phyloP scores from a whole-genome alignment of 2,888 invertebrate genomes.

The Catocala sponsa region DNA sequence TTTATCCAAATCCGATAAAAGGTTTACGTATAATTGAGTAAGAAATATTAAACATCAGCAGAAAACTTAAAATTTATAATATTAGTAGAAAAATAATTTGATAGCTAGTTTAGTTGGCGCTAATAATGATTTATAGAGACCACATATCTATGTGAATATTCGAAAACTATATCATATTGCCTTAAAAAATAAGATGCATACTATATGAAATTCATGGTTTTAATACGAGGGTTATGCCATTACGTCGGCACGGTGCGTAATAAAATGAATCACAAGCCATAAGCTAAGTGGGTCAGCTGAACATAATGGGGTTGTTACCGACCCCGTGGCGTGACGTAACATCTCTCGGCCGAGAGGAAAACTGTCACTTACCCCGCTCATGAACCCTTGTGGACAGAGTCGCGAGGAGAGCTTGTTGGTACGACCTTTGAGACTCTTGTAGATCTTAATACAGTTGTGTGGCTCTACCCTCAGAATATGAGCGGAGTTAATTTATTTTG shows the following conservation, averaged over 20 bases:
- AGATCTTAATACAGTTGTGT: not conserved
- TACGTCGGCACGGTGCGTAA: not conserved
- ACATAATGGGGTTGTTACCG: slow-evolving; percentile 11
- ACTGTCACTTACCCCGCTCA: slow-evolving; percentile 7
- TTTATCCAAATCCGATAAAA: no score
- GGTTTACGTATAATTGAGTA: no score
- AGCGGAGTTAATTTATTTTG: no score
- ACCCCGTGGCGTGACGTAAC: slow-evolving; percentile 5
- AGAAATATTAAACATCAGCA: no score
- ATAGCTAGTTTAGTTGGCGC: no score
- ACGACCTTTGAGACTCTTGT: not conserved
- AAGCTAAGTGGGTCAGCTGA: slow-evolving; percentile 32
- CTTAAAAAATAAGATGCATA: not conserved
- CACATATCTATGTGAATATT: no score
- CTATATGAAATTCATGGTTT: not conserved
- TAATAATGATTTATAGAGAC: no score
- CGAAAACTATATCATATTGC: no score
- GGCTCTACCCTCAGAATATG: not conserved
- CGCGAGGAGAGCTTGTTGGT: not conserved
- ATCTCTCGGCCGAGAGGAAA: slow-evolving; percentile 3
- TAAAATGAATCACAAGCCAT: not conserved
- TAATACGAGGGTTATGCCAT: not conserved
- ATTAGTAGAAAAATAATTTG: no score
- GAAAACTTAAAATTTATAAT: no score
- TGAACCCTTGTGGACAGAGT: not conserved